These are phyloP conservation scores for Sceloporus tristichus DNA, from an alignment of 2,113 vertebrate species.

Conservation along the genomic window DNA sequence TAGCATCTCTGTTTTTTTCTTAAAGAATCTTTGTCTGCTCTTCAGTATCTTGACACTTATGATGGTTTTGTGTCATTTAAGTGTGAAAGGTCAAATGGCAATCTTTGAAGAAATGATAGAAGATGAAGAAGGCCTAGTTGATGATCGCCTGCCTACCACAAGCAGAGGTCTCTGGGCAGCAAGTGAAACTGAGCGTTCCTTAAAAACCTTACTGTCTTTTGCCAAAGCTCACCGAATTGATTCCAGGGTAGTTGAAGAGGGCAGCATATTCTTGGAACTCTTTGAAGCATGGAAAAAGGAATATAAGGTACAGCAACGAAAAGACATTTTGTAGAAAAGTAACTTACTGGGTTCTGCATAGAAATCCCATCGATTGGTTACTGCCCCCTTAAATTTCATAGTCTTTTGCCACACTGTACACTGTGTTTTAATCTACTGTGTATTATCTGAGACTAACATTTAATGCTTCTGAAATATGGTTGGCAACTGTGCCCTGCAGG, in stretches of 20 bases:
- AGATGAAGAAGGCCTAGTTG: constrained; percentile 94
- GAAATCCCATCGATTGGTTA: too few species aligned
- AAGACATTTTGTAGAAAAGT: neutral
- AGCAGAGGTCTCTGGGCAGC: constrained; percentile 94
- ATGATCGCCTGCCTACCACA: constrained; percentile 93
- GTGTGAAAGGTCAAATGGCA: constrained; percentile 95
- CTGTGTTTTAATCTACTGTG: neutral
- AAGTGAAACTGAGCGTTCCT: constrained; percentile 92
- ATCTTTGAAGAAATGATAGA: constrained; percentile 99
- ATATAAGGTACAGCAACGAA: constrained; percentile 88
- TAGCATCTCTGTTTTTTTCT: neutral
- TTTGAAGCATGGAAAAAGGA: constrained; percentile 98
- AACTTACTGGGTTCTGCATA: neutral
- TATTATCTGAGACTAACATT: neutral
- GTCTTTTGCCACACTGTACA: neutral
- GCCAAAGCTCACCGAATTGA: constrained; percentile 90
- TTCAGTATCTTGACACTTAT: constrained; percentile 20
- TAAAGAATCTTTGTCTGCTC: neutral
- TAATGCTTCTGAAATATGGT: neutral
- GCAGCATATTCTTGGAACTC: constrained; percentile 92
- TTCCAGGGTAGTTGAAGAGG: constrained; percentile 87
- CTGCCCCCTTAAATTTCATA: neutral
- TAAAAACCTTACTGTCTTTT: constrained; percentile 92
- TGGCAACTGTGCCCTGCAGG: too few species aligned
- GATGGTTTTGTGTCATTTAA: constrained; percentile 67